Evolutionary conservation across 2,888 invertebrate genomes (phyloP).

Genomic region (Epinotia brunnichana): DNA sequence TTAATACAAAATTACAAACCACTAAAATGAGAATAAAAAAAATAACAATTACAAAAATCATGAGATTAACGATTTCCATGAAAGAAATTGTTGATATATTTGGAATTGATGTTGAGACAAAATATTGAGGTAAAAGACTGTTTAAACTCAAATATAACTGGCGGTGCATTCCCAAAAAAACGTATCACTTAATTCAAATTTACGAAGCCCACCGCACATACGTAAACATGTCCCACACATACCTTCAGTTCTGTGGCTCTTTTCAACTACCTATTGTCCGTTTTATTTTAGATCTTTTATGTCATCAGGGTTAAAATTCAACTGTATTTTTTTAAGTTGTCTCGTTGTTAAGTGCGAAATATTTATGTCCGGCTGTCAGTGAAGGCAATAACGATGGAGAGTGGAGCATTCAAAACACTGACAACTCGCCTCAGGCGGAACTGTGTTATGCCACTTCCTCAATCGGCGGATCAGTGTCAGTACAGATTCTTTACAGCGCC

Average conservation of each 20-base stretch:
- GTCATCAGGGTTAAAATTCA: background rate
- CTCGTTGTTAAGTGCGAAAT: background rate
- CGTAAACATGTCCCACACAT: background rate
- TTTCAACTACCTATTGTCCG: background rate
- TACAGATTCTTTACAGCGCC: no score
- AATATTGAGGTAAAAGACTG: no score
- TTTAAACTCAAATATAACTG: background rate
- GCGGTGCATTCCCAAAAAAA: background rate
- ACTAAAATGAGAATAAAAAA: no score
- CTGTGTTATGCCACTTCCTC: background rate
- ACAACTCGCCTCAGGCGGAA: background rate
- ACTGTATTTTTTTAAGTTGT: background rate
- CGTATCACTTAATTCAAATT: background rate
- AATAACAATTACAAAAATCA: no score
- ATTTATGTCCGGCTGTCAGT: constrained; percentile 9
- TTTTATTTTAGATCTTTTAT: background rate
- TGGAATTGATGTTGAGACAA: no score
- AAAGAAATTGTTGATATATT: no score
- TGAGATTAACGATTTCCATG: no score
- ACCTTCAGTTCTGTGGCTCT: background rate
- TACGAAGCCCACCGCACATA: constrained; percentile 21
- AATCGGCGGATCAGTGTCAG: background rate
- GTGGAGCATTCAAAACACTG: background rate
- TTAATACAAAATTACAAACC: no score
- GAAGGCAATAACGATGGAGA: constrained; percentile 17